Evolutionary conservation across 2,113 vertebrate species (phyloP), one percentile per base, ranked within the genome.

Genomic region (Cyanistes caeruleus): DNA sequence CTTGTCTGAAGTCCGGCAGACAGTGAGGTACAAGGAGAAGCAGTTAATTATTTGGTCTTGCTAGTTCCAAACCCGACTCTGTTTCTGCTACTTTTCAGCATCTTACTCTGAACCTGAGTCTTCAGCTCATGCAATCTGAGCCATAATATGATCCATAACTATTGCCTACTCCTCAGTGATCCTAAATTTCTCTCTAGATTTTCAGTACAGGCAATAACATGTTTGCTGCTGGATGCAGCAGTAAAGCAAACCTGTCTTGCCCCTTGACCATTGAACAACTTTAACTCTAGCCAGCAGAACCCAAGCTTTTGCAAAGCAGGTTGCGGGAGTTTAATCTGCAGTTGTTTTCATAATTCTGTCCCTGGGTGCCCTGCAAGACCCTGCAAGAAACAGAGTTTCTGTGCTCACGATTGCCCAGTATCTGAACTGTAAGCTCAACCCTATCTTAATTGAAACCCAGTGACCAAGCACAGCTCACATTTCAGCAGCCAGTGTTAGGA

Each of bases 361-460:
- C 22, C 15, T 43, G 39, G 31, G 24, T 53, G 8, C 25, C 52
- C 49, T 87, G 33, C 84, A 59, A 58, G 55, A 24, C 56, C 41
- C 51, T 5, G 12, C 24, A 46, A 79, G 58, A 89, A 86, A 16
- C 10, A 3, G 27, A 84, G 39, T 65, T 39, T 84, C 46, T 84
- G 15, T 0, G 0, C 22, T 87, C 70, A n/a, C 48, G 1, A 1
- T 28, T 73, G 48, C 82, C 14, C n/a, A 21, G 3, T 58, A 41
- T 44, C 31, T 90, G 65, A 90, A 22, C 30, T 90, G 37, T 69
- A 48, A 74, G 27, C 31, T 74, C 74, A 81, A 15, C 41, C 21
- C 41, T 46, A 3, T 46, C 33, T 52, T 58, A 67, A 17, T 0
- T 67, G 55, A 67, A 87, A 62, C 9, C 6, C 39, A 44, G 65